Evolutionary conservation across 2,797 vertebrate genomes (phyloP).

Genomic region (Hozukius guyotensis): DNA sequence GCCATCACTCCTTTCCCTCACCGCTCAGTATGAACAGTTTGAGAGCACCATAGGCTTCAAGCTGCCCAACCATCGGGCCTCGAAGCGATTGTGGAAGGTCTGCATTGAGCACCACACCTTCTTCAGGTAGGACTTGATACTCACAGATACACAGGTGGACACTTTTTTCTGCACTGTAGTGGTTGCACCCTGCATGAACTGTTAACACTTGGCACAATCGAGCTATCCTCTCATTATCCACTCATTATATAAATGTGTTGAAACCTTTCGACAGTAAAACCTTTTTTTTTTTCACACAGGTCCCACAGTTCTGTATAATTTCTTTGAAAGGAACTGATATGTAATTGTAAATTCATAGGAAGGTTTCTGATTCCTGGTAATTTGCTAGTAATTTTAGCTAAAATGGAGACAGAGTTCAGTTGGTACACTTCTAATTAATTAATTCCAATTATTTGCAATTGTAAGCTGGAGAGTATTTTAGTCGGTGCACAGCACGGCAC

Average conservation of each 20-base stretch:
- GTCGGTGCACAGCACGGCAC: background rate
- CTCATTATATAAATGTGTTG: background rate
- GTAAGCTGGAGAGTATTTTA: background rate
- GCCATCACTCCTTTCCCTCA: slow-evolving; percentile 52
- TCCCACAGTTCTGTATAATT: background rate
- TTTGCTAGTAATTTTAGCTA: background rate
- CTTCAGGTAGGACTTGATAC: slow-evolving; percentile 89
- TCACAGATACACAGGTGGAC: background rate
- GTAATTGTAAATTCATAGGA: background rate
- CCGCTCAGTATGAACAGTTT: slow-evolving; percentile 86
- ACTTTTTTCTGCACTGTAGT: slow-evolving; percentile 21
- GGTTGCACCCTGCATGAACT: slow-evolving; percentile 47
- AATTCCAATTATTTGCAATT: background rate
- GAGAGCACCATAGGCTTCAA: slow-evolving; percentile 99
- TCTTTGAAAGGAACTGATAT: background rate
- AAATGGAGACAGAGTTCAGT: background rate
- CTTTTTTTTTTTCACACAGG: background rate
- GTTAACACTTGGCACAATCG: background rate
- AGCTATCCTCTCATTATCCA: background rate
- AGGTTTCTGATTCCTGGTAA: background rate
- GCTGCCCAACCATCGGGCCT: slow-evolving; percentile 97
- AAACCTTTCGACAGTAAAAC: background rate
- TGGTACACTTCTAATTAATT: background rate
- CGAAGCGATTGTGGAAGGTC: slow-evolving; percentile 98
- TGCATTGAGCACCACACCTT: slow-evolving; percentile 99